Conservation (phyloP, 2,888 invertebrate genomes). For the Noctua janthina region DNA sequence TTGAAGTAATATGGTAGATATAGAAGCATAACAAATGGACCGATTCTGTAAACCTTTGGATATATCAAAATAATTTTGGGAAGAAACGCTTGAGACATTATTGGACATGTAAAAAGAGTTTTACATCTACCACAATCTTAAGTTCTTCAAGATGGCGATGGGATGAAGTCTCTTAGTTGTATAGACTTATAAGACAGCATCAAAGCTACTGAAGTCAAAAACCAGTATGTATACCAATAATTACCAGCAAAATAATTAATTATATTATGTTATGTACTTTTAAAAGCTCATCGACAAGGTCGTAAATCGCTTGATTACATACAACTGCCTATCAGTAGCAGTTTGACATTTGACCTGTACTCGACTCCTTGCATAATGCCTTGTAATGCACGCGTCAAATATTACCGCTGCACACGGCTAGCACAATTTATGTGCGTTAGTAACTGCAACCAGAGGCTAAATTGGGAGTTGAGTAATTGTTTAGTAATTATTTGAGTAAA, state of each 20-base stretch:
- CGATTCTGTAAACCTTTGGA: background rate
- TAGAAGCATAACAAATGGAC: background rate
- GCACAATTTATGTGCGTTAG: constrained; percentile 34
- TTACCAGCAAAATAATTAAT: background rate
- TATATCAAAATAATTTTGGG: background rate
- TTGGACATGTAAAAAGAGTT: background rate
- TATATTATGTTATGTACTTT: background rate
- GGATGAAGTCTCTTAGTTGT: background rate
- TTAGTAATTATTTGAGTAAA: constrained; percentile 13
- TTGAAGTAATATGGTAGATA: background rate
- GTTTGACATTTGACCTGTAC: constrained; percentile 54
- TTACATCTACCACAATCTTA: background rate
- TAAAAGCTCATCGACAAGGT: constrained; percentile 1
- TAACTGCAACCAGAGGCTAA: background rate
- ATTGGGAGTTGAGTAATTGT: constrained; percentile 19
- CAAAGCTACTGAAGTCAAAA: background rate
- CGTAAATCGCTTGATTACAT: constrained; percentile 44
- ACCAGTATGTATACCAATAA: background rate
- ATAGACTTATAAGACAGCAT: background rate
- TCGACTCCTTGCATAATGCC: constrained; percentile 44
- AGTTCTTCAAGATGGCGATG: background rate
- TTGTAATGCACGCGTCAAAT: constrained; percentile 42
- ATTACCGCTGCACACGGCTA: constrained; percentile 35
- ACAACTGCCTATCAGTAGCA: constrained; percentile 40
- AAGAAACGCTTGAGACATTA: background rate